These are phyloP conservation scores for Periophthalmus modestus DNA, from an alignment of 2,113 vertebrate species.

Conservation along the genomic window DNA sequence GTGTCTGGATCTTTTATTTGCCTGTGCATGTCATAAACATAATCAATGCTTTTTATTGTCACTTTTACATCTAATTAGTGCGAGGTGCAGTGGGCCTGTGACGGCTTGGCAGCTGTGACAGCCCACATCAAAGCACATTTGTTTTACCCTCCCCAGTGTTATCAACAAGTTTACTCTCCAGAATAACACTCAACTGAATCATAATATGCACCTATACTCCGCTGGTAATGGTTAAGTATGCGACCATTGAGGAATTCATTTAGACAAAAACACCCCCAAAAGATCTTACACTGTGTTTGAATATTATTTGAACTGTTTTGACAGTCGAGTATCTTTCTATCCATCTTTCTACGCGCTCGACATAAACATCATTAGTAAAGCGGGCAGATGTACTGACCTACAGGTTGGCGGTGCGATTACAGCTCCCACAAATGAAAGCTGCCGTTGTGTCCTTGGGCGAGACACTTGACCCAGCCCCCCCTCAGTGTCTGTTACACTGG, in stretches of 20 bases:
- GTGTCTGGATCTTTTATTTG: conserved; percentile 12
- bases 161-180: conserved; percentile 15
- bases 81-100: conserved; percentile 17
- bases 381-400: no score
- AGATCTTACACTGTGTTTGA: neutral
- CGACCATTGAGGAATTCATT: neutral
- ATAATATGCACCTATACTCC: neutral
- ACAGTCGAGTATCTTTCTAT: no score
- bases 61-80: conserved; percentile 45
- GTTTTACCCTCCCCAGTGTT: conserved; percentile 20
- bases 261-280: neutral
- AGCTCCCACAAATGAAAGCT: no score
- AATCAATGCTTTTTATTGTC: conserved; percentile 22
- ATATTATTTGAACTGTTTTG: no score
- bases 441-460: no score
- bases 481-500: no score
- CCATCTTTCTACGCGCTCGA: no score
- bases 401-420: no score
- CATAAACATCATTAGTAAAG: no score
- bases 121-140: conserved; percentile 32
- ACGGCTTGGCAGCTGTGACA: conserved; percentile 35
- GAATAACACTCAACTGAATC: neutral
- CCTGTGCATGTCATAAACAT: conserved; percentile 12
- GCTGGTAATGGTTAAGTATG: neutral
- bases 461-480: no score